Evolutionary conservation across 2,797 vertebrate genomes (phyloP), one percentile per base, ranked within the genome.

Genomic region (Antennarius maculatus): DNA sequence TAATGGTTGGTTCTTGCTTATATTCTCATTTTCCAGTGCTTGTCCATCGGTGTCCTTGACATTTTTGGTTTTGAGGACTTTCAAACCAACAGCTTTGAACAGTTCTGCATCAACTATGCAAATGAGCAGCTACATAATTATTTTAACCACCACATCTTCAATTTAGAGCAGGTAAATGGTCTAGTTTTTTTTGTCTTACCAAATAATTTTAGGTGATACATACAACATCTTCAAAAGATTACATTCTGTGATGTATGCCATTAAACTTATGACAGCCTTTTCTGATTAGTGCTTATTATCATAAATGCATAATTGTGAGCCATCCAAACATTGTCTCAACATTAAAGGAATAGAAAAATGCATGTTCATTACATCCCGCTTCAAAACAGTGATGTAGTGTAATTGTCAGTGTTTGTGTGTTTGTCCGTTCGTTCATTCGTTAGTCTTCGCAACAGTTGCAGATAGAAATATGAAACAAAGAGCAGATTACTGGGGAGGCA

Each of bases 11-110:
- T 31, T 59, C 10, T 0, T 52, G 31, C 46, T 51, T 12, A 15
- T 54, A 10, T 7, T 65, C 12, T 23, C 66, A 1, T 73, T 46
- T 71, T 52, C 6, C 69, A 99, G 97, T 97, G 96, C 80, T 91
- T 99, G 77, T 98, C 97, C 66, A 99, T 99, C 1, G 97, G 97
- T 1, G 97, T 99, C 54, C 94, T 99, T 9, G 97, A 99, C 84
- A 99, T 99, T 77, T 99, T 99, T 54, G 97, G 97, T 51, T 99
- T 99, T 65, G 98, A 99, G 87, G 98, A 99, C 88, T 99, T 99
- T n/a, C 92, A 94, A 78, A 96, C 93, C 73, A 99, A 99, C 91
- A 99, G 98, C 85, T 99, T 99, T n/a, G 98, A 99, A 82, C 98
- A 99, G 84, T 99, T 99, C 90, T 99, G 97, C 85, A 99, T 99